Conservation (phyloP, 2,797 vertebrate genomes). For the Pipistrellus pipistrellus region DNA sequence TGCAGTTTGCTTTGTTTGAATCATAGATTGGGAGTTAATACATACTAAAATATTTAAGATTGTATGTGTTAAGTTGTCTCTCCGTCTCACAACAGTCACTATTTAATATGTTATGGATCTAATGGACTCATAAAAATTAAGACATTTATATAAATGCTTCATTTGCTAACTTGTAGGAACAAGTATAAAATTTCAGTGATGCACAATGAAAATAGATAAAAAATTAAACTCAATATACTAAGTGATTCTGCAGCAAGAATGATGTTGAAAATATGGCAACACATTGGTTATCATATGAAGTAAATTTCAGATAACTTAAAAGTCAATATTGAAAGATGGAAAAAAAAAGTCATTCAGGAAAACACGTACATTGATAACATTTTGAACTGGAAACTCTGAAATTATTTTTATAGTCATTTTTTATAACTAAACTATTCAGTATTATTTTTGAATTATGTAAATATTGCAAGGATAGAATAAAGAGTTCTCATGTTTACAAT, state of each 20-base stretch:
- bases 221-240: not conserved
- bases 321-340: not conserved
- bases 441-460: not conserved
- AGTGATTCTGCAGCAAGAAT: not conserved
- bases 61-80: not conserved
- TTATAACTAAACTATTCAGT: not conserved
- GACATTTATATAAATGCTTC: not conserved
- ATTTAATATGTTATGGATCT: not conserved
- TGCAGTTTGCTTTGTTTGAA: not conserved
- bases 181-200: not conserved
- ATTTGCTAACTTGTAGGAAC: not conserved
- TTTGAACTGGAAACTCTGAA: not conserved
- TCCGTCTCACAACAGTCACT: not conserved
- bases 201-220: not conserved
- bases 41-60: not conserved
- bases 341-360: not conserved
- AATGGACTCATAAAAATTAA: not conserved
- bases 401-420: not conserved
- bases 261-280: not conserved
- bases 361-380: not conserved
- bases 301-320: not conserved
- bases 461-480: not conserved
- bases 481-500: not conserved
- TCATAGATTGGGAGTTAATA: not conserved
- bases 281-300: not conserved